Percentiles rank a stretch among this genome's conserved stretches.
phyloP scores from a whole-genome alignment of 2,888 invertebrate genomes.

The Cistogaster globosa region DNA sequence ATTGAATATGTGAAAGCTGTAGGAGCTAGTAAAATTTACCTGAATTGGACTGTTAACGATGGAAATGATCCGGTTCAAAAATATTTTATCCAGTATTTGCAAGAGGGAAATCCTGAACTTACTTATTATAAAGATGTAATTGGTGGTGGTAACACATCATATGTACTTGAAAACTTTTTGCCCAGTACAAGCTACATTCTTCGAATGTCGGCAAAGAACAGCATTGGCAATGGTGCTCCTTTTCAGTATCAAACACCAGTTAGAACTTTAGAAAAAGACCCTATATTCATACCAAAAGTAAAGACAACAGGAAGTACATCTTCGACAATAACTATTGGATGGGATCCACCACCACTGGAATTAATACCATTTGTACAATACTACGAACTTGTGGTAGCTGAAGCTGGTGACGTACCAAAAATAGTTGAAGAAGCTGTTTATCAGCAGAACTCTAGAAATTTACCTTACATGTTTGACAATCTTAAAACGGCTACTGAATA shows the following conservation, averaged over 20 bases:
- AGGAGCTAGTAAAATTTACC: conserved; percentile 88
- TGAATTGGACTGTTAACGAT: conserved; percentile 92
- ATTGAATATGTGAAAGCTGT: conserved; percentile 90
- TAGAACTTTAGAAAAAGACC: conserved; percentile 88
- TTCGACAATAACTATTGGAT: conserved; percentile 92
- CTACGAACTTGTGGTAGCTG: conserved; percentile 87
- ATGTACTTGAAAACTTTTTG: conserved; percentile 87
- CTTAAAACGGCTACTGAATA: conserved; percentile 91
- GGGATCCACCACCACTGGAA: conserved; percentile 87
- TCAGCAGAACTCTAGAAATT: conserved; percentile 86
- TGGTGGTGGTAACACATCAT: conserved; percentile 86
- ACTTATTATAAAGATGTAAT: conserved; percentile 86
- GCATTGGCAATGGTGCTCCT: conserved; percentile 85
- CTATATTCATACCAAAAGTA: conserved; percentile 90
- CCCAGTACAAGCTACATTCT: conserved; percentile 88
- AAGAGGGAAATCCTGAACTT: conserved; percentile 85
- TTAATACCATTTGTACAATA: conserved; percentile 89
- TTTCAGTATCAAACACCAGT: conserved; percentile 85
- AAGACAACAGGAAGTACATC: conserved; percentile 87
- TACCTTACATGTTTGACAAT: conserved; percentile 90
- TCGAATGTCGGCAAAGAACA: conserved; percentile 87
- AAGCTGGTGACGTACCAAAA: conserved; percentile 84
- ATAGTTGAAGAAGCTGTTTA: conserved; percentile 86
- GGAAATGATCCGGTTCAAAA: conserved; percentile 88
- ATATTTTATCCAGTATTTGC: conserved; percentile 85